phyloP scores from a whole-genome alignment of 2,797 vertebrate genomes.

The Myotis vivesi region DNA sequence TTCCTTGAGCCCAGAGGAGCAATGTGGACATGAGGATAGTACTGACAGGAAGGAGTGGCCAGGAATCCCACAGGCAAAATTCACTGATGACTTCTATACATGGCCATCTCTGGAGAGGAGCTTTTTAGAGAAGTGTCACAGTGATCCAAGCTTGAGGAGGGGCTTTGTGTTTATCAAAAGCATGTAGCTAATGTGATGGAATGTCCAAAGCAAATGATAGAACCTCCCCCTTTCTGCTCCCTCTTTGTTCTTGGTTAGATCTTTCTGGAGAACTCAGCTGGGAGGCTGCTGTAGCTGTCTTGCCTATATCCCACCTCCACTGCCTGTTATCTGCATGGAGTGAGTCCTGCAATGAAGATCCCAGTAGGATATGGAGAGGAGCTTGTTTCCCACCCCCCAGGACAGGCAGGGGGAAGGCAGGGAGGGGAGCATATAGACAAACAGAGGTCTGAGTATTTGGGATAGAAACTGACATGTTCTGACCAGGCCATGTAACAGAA shows the following conservation, averaged over 20 bases:
- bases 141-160: background rate
- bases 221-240: background rate
- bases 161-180: constrained; percentile 2
- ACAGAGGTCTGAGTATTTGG: background rate
- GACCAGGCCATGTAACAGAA: background rate
- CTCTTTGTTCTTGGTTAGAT: background rate
- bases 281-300: background rate
- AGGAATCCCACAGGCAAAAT: background rate
- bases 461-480: background rate
- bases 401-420: background rate
- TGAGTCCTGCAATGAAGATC: background rate
- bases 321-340: background rate
- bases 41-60: background rate
- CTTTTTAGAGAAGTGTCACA: background rate
- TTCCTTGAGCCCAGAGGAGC: background rate
- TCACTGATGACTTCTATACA: background rate
- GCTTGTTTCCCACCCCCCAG: background rate
- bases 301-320: background rate
- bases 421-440: background rate
- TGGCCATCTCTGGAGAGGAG: background rate
- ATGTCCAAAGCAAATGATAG: background rate
- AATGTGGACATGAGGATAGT: background rate
- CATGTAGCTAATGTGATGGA: background rate
- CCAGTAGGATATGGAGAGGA: background rate
- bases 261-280: background rate